Base-by-base conservation (phyloP, 2,113 vertebrate species). In the Sphyrna mokarran region DNA sequence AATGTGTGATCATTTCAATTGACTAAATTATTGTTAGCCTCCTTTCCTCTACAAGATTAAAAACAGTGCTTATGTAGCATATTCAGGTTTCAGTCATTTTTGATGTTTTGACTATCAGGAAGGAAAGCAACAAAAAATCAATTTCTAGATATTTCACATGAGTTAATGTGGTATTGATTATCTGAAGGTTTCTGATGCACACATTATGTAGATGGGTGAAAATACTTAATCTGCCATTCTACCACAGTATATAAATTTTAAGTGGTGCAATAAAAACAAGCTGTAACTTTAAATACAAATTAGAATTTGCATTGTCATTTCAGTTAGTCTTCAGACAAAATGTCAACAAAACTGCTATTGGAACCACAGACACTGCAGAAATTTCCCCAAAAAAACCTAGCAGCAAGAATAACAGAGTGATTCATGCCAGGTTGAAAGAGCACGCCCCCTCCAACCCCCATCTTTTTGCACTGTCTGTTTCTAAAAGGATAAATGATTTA, bases 121-220 rank as follows among this genome's bases (percentile, higher is more conserved):
- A 69, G 91, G n/a, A 94, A 94, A 94, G 91, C n/a, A 94, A 94
- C 91, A 69, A 68, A 93, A 93, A 94, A 94, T 94, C 91, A 94
- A 94, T 94, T 68, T 68, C 61, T 94, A 43, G 33, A 69, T 69
- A 94, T 69, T 68, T 89, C 13, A 37, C 13, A n/a, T 94, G 91
- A 20, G 16, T 40, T 94, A 69, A 94, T 68, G n/a, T 23, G 20
- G 1, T 94, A 94, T 94, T 94, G 63, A 94, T 94, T 94, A 94
- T 22, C n/a, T 94, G 63, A 68, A 40, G 63, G 61, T 69, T 94
- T 94, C 66, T 69, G 66, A 69, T 69, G 63, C 63, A 68, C 63
- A 37, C 91, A 69, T 94, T 94, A 94, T 69, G 91, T n/a, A 94
- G 63, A 94, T 69, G 63, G 40, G 66, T 40, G 69, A 94, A 91